Base-by-base conservation (phyloP, 2,113 vertebrate genomes). In the Sula dactylatra region DNA sequence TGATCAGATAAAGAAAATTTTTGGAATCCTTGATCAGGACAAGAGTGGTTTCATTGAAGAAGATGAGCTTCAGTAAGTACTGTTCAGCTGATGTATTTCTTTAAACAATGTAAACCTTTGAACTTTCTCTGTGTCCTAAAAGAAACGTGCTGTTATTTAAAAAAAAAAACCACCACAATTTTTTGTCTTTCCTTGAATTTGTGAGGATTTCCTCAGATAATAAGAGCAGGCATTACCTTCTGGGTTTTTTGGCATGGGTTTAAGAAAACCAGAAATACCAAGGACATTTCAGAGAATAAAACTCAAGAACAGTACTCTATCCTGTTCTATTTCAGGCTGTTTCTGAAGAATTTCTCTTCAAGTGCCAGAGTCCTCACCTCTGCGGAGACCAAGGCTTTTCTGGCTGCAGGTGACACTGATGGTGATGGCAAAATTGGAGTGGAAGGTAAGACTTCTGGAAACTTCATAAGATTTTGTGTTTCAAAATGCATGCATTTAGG, bases 401-500 rank as follows among this genome's bases (percentile, higher is more conserved):
- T 99, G 36, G 16, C 97, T 92, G 98, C 98, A 44, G 98, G 98
- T 50, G 98, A 99, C 97, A 92, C 93, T 36, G 98, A 99, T 61
- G 98, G 99, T 6, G 98, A 99, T 4, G 98, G 99, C 97, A 99
- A 98, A 98, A 99, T 99, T 27, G 99, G 98, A 97, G 96, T 98
- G 91, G 98, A 98, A 91, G 98, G 98, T 99, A 92, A 98, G 97
- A 32, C 15, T 61, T 88, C 7, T 7, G 29, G 45, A 64, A 93
- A 78, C 17, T 7, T 38, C 11, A 31, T 20, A 11, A 65, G 10
- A 56, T 9, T 24, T 24, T 22, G 32, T 44, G 7, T 24, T 66
- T 93, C 66, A 65, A 90, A 95, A 83, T 58, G 32, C 32, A 61
- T 7, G 11, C 7, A 19, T 77, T 85, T 65, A 10, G 21, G 18